Conservation (phyloP, 1,140 invertebrate genomes). For the Pectinophora gossypiella region DNA sequence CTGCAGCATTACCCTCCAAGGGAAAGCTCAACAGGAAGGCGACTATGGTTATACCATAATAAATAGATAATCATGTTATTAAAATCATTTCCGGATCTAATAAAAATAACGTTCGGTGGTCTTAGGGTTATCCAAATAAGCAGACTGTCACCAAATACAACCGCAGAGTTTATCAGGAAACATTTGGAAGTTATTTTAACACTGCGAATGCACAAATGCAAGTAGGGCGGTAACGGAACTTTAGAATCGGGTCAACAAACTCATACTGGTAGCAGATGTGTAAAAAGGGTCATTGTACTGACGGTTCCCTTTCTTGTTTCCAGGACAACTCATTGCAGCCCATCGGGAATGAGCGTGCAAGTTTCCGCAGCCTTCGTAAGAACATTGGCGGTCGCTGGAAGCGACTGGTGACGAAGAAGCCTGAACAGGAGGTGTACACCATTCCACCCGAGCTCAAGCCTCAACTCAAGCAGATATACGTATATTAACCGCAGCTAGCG, state of each 20-base stretch:
- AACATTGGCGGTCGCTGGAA: constrained; percentile 89
- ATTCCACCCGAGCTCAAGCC: constrained; percentile 90
- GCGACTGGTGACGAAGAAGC: constrained; percentile 87
- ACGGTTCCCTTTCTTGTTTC: constrained; percentile 62
- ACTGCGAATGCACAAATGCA: constrained; percentile 46
- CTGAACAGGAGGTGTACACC: constrained; percentile 85
- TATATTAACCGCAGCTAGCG: constrained; percentile 79
- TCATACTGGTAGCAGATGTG: constrained; percentile 8
- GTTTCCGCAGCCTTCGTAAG: constrained; percentile 87
- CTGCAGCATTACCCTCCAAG: too few relatives aligned
- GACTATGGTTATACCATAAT: too few relatives aligned
- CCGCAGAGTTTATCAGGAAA: too few relatives aligned
- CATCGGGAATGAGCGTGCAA: constrained; percentile 81
- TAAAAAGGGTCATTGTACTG: constrained; percentile 9
- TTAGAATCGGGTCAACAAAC: constrained; percentile 44
- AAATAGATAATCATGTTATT: too few relatives aligned
- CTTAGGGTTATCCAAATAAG: too few relatives aligned
- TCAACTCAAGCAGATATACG: constrained; percentile 92
- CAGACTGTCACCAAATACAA: too few relatives aligned
- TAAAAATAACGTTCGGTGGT: too few relatives aligned
- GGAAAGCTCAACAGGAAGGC: too few relatives aligned
- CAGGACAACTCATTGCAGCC: constrained; percentile 86
- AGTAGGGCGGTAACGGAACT: constrained; percentile 48
- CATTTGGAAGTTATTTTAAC: constrained; percentile 38
- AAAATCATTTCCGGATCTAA: too few relatives aligned